Evolutionary conservation across 2,797 vertebrate genomes (phyloP), one percentile per base, ranked within the genome.

Genomic region (Periophthalmus magnuspinnatus): DNA sequence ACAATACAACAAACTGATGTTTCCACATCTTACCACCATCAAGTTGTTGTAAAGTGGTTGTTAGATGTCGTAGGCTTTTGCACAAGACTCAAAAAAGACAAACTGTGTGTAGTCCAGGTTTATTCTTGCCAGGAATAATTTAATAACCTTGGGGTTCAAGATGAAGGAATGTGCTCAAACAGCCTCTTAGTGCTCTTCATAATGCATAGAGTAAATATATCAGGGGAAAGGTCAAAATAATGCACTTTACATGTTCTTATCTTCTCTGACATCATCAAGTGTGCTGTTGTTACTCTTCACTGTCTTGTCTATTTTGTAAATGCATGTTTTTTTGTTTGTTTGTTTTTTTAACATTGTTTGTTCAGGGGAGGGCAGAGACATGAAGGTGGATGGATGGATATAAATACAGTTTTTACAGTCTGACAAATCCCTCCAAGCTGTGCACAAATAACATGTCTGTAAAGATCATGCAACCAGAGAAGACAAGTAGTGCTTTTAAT

Each of bases 361-460:
- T 38, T 22, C 59, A 38, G 36, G 8, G 14, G 5, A 38, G 38
- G 34, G 1, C 32, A 33, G 64, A 34, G 38, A 41, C 13, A 4
- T 41, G 38, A 67, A n/a, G 21, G 50, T 72, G 45, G 8, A 48
- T 56, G 57, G 36, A 36, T 63, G 13, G 22, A 22, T 48, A 72
- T 81, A 0, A 75, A 82, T 28, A 28, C 28, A 28, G 81, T 78
- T 81, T 84, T 71, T 69, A 76, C 21, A 63, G 55, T 32, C 69
- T 38, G 7, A 17, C 54, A 54, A 58, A 65, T 77, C 62, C 71
- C 32, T 21, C n/a, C 24, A 24, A 50, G 28, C 65, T 48, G 8
- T 50, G 58, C 32, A 32, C 58, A 65, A 6, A 38, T 22, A 33
- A 32, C 17, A n/a, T 9, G 47, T 70, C 6, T 69, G 13, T 6